Evolutionary conservation across 2,113 vertebrate species (phyloP).

Genomic region (Hydropotes inermis): DNA sequence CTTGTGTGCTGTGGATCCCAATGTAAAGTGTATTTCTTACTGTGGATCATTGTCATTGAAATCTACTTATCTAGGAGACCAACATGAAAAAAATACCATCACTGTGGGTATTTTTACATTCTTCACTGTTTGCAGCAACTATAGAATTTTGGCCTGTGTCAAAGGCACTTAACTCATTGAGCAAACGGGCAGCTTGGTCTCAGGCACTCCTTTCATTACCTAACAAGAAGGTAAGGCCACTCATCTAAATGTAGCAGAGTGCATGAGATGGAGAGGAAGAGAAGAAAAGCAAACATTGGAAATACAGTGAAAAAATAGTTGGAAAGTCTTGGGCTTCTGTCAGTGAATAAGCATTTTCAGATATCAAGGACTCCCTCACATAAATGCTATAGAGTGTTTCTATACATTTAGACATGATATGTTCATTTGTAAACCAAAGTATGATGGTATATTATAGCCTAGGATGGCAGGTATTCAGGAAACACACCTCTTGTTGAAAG

Average conservation of each 20-base stretch:
- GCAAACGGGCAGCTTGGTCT: background rate
- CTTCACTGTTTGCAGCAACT: background rate
- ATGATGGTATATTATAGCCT: background rate
- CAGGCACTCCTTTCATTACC: background rate
- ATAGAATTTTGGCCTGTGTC: slow-evolving; percentile 3
- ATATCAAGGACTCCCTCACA: background rate
- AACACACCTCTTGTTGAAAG: background rate
- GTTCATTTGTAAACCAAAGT: slow-evolving; percentile 6
- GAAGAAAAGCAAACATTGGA: background rate
- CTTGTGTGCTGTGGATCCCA: background rate
- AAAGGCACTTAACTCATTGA: background rate
- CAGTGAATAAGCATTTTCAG: background rate
- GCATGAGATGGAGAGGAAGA: background rate
- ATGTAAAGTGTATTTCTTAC: background rate
- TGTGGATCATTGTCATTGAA: background rate
- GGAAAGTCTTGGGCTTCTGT: background rate
- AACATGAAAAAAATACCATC: background rate
- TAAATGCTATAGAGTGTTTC: background rate
- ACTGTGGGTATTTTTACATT: background rate
- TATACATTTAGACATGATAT: background rate
- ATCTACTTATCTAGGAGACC: background rate
- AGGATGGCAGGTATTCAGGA: background rate
- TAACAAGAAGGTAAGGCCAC: background rate
- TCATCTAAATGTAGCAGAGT: background rate
- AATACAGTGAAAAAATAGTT: background rate